Conservation (phyloP, 2,888 invertebrate species). For the Aromia moschata region DNA sequence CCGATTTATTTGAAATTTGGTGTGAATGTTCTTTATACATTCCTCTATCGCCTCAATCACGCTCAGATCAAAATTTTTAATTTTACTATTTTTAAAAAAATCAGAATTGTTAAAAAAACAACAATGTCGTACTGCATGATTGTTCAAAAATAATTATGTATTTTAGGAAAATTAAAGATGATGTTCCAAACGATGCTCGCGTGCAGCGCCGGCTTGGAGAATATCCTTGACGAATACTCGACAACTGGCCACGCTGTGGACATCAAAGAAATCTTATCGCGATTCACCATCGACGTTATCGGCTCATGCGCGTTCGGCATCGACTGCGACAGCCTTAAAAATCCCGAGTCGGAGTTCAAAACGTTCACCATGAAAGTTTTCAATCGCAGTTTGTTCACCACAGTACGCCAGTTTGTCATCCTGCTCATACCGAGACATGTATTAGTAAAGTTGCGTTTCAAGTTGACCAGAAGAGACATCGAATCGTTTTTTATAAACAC, state of each 20-base stretch:
- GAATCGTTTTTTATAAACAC: constrained; percentile 45
- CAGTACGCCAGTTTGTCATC: neutral
- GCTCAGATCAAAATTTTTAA: too few species aligned
- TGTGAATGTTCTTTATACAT: too few species aligned
- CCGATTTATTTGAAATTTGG: too few species aligned
- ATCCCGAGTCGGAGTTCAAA: constrained; percentile 64
- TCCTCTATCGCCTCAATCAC: too few species aligned
- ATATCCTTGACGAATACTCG: constrained; percentile 59
- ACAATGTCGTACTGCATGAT: too few species aligned
- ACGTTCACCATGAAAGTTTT: constrained; percentile 39
- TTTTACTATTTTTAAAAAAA: too few species aligned
- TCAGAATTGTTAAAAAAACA: too few species aligned
- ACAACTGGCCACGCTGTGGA: constrained; percentile 29
- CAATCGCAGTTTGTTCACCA: neutral
- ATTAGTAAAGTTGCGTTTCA: constrained; percentile 1
- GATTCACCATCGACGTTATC: constrained; percentile 68
- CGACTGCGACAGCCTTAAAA: constrained; percentile 66
- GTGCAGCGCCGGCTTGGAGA: constrained; percentile 65
- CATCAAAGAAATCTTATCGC: constrained; percentile 64
- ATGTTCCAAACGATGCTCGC: constrained; percentile 70
- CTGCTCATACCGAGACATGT: neutral
- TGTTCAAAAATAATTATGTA: too few species aligned
- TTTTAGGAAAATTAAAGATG: constrained; percentile 69
- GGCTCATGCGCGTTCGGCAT: constrained; percentile 69
- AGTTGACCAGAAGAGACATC: constrained; percentile 21